Evolutionary conservation across 2,797 vertebrate genomes (phyloP).

Genomic region (Todus mexicanus): DNA sequence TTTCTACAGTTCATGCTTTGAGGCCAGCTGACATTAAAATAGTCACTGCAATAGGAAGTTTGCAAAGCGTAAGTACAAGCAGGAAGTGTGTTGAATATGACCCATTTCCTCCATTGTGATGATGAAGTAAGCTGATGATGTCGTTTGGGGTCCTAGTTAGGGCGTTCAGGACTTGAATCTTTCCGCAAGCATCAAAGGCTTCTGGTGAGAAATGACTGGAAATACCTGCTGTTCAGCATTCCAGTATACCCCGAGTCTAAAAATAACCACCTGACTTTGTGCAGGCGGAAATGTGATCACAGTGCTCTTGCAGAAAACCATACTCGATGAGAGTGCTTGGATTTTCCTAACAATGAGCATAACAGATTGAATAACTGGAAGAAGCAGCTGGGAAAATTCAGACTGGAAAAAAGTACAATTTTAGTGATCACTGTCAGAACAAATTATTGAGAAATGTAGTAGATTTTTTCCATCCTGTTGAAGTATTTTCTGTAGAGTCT

Average conservation of each 20-base stretch:
- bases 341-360: background rate
- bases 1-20: conserved; percentile 72
- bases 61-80: conserved; percentile 69
- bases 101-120: background rate
- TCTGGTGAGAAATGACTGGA: conserved; percentile 9
- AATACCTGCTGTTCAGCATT: conserved; percentile 29
- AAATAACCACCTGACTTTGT: background rate
- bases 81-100: background rate
- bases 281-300: conserved; percentile 10
- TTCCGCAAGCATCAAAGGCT: background rate
- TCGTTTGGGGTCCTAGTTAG: background rate
- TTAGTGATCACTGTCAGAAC: background rate
- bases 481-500: background rate
- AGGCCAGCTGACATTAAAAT: conserved; percentile 73
- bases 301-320: background rate
- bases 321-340: background rate
- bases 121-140: background rate
- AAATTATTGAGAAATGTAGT: background rate
- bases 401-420: background rate
- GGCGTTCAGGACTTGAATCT: background rate
- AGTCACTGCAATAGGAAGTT: conserved; percentile 67
- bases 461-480: background rate
- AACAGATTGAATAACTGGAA: background rate
- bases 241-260: background rate
- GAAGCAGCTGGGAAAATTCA: background rate